Evolutionary conservation across 2,797 vertebrate species (phyloP), one percentile per base, ranked within the genome.

Genomic region (Cyprinella venusta): DNA sequence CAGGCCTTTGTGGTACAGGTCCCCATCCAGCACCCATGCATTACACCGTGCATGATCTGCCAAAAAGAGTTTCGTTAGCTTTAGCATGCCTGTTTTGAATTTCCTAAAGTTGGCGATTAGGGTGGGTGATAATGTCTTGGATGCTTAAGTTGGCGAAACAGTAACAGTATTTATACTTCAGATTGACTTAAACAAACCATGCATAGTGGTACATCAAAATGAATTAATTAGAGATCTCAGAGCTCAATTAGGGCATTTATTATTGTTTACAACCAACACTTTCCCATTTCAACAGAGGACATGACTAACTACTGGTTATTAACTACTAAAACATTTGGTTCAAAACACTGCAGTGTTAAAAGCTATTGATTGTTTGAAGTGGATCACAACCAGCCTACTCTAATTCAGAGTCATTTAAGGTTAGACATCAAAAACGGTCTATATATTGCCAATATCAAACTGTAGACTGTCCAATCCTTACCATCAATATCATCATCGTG

Each of bases 401-500:
- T 50, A 1, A 52, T 72, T 18, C 45, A 52, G 45, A 33, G 45
- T 72, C 45, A 72, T 72, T 72, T 72, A 72, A 72, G 26, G 18
- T 72, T 21, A 33, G 2, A 52, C 45, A 52, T 52, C 48, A 38
- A 75, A 15, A 8, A 13, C n/a, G 7, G 3, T 36, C 3, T 59
- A 76, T 10, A 5, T 56, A 38, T 24, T 38, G 10, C 4, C 33
- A 16, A 19, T 13, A 36, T 38, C 19, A 15, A 74, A 54, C 50
- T 76, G 13, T 40, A 24, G 45, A 40, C 2, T 2, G 18, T 63
- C 64, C n/a, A 33, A 76, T 76, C 86, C 90, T 96, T 94, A 98
- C 98, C 98, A 69, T 99, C 98, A 90, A 98, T 92, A 92, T 99
- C 98, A 89, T 99, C 98, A 65, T 99, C 98, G 26, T 99, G 97